Percentiles rank a stretch among this genome's conserved stretches.
Evolutionary conservation across 2,888 invertebrate species (phyloP).

Genomic region (Agrotis segetum): DNA sequence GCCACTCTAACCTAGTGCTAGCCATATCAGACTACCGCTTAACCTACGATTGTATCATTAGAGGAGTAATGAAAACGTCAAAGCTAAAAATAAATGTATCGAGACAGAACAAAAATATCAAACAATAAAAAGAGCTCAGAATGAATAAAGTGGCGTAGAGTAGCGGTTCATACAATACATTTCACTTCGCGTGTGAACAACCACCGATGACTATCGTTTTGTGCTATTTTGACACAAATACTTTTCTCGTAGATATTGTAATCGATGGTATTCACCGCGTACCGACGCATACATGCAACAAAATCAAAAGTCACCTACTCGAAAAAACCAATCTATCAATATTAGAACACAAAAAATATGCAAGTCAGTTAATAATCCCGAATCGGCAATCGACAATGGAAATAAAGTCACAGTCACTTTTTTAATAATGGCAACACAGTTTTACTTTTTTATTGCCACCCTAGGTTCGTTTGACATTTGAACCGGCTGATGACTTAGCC

Average conservation of each 20-base stretch:
- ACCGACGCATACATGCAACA: constrained; percentile 79
- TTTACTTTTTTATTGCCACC: constrained; percentile 90
- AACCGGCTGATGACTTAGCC: constrained; percentile 90
- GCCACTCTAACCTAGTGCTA: constrained; percentile 37
- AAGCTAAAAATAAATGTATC: constrained; percentile 73
- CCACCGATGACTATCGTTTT: constrained; percentile 84
- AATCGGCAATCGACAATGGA: constrained; percentile 90
- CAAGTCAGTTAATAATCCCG: constrained; percentile 91
- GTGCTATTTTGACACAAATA: constrained; percentile 84
- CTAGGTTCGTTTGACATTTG: constrained; percentile 91
- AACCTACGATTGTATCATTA: constrained; percentile 58
- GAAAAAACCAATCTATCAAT: constrained; percentile 90
- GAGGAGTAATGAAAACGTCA: constrained; percentile 74
- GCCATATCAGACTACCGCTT: constrained; percentile 33
- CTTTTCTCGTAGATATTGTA: constrained; percentile 82
- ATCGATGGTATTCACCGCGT: constrained; percentile 79
- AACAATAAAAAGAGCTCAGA: constrained; percentile 71
- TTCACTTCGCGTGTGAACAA: constrained; percentile 82
- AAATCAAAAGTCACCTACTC: constrained; percentile 85
- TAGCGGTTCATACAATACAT: constrained; percentile 79
- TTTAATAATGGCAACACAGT: constrained; percentile 90
- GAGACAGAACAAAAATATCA: constrained; percentile 72
- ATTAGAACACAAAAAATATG: constrained; percentile 91
- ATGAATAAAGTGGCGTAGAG: constrained; percentile 76
- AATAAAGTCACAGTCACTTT: constrained; percentile 91